Base-by-base conservation (phyloP, 1,140 invertebrate genomes). In the Lepidostoma basale region DNA sequence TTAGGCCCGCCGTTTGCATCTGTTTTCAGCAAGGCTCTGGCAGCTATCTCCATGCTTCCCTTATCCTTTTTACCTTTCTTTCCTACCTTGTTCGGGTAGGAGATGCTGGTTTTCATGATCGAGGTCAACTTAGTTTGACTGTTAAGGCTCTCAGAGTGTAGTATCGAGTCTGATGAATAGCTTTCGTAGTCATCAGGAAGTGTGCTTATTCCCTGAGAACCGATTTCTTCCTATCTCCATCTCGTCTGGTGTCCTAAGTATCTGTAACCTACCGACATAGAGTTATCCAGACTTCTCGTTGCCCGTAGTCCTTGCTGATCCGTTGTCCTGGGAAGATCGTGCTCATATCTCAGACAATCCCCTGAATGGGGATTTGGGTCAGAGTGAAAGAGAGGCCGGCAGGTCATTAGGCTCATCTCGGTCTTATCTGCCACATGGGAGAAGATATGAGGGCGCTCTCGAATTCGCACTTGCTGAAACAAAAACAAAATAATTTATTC, bases 141-240 rank as follows among this genome's bases (percentile, higher is more conserved):
- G n/a, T 59, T 40, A 9, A 30, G 59, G 42, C 39, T 45, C 40
- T 18, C 25, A 26, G 39, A 30, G 14, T 45, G 44, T 30, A 45
- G 59, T 16, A 23, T 62, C 12, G 59, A 30, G 14, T 42, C 39
- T 20, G 59, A 45, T 20, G 59, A 42, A 39, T 39, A 44, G 16
- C 39, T 42, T 16, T 62, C 59, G 22, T 44, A 62, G n/a, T 62
- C 26, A 30, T 62, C 40, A 18, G 59, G 42, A 18, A 62, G 40
- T 14, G 59, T 39, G 26, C 39, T 42, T 39, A 44, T 42, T 30
- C 14, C 25, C 30, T n/a, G 59, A 26, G 59, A 62, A 40, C 40
- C 39, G 8, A 45, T 22, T 20, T 45, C 39, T 16, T 62, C 40
- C 59, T 45, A 45, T 45, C 40, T 62, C 59, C 59, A 62, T 28